These are phyloP conservation scores for Aelia acuminata DNA, from an alignment of 2,888 invertebrate genomes.

Conservation along the genomic window DNA sequence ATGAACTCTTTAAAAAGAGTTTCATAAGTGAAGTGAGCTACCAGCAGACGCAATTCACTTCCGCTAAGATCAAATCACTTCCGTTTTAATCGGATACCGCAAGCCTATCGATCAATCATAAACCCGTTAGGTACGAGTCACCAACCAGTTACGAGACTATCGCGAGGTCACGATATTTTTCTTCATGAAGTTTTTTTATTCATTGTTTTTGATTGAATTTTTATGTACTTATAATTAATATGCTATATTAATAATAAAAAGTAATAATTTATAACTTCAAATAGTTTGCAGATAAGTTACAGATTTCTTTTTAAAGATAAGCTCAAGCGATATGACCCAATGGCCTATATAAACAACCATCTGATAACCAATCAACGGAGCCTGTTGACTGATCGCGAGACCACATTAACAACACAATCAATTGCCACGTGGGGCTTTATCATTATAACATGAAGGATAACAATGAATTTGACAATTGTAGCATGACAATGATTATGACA, in stretches of 20 bases:
- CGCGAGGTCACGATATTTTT: too few species aligned
- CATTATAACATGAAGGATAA: neutral
- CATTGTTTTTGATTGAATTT: too few species aligned
- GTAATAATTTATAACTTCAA: too few species aligned
- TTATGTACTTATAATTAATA: too few species aligned
- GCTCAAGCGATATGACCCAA: neutral
- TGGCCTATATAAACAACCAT: neutral
- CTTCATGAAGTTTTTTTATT: too few species aligned
- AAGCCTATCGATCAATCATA: neutral
- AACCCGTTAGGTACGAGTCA: neutral
- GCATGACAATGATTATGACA: too few species aligned
- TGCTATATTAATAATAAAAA: too few species aligned
- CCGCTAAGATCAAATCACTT: too few species aligned
- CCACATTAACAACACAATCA: neutral
- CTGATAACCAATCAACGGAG: neutral
- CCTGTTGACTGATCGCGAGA: neutral
- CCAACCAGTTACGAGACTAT: neutral
- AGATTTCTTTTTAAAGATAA: too few species aligned
- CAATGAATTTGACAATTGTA: too few species aligned
- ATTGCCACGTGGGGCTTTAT: neutral
- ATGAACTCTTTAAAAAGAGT: neutral
- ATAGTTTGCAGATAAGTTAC: too few species aligned
- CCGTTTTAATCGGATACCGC: conserved; percentile 2
- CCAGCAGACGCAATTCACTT: neutral
- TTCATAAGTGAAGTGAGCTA: neutral